Evolutionary conservation across 1,140 invertebrate species (phyloP), one percentile per base, ranked within the genome.

Genomic region (Rhizoglyphus robini): DNA sequence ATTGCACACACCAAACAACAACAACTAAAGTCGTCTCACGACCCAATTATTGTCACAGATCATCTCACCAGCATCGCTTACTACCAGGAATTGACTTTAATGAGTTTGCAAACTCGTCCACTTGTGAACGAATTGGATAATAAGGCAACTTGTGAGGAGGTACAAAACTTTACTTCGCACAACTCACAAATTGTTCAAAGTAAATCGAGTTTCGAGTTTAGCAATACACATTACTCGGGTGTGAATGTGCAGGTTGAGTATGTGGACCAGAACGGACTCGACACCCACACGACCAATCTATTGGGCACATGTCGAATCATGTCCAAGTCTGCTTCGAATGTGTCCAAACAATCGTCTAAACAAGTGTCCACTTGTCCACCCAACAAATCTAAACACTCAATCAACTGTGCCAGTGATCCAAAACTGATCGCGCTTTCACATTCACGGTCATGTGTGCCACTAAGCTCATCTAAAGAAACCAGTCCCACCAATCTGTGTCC

Each of bases 131-230:
- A 2, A 23, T 13, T 3, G 18, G 54, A 34, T 58, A 27, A 20
- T 20, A 23, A 54, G 8, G 51, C 20, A 8, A 20, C 51, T 54
- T 8, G 38, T 41, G 38, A 41, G 23, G 23, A 54, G 8, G 20
- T n/a, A 69, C 71, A 70, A 23, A 73, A 69, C 8, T 72, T 70
- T 23, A 51, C 48, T 4, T 25, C 18, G 13, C 13, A 20, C 23
- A 51, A 20, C 2, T 4, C 1, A 51, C 13, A 25, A 23, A 27
- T 23, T 2, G 13, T 23, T 3, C 23, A 51, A 51, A 8, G 18
- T 23, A 25, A 4, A 51, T 25, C 23, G 18, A n/a, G n/a, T n/a
- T n/a, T n/a, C n/a, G n/a, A n/a, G n/a, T n/a, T n/a, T n/a, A n/a
- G n/a, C n/a, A n/a, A n/a, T n/a, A 41, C 36, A 11, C 36, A 41